Percentiles rank a stretch among this genome's conserved stretches.
Conservation (phyloP, 2,113 vertebrate genomes). For the Garra rufa region DNA sequence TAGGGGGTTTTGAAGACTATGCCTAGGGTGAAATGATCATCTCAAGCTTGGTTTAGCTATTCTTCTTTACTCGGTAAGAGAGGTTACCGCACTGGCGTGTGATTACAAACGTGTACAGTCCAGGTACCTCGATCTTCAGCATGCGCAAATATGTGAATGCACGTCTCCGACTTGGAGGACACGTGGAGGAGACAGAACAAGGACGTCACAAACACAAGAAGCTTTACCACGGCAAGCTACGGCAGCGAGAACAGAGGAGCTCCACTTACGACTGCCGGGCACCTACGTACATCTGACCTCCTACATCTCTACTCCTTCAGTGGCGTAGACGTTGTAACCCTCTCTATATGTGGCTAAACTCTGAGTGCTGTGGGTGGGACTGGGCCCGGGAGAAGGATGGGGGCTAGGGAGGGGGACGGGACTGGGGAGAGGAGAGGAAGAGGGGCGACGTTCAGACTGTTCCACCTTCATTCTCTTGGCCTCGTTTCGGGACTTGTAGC, state of each 20-base stretch:
- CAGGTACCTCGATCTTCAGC: slow-evolving; percentile 32
- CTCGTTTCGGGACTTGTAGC: slow-evolving; percentile 99
- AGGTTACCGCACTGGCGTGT: slow-evolving; percentile 8
- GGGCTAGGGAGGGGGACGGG: slow-evolving; percentile 82
- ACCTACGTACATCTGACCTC: slow-evolving; percentile 79
- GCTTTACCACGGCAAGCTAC: slow-evolving; percentile 58
- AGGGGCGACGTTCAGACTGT: slow-evolving; percentile 77
- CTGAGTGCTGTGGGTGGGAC: slow-evolving; percentile 89
- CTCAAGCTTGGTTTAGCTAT: not conserved
- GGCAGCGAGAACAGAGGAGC: slow-evolving; percentile 53
- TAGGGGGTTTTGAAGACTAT: not conserved
- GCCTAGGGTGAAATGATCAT: not conserved
- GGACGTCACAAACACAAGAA: slow-evolving; percentile 60
- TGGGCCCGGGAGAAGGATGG: slow-evolving; percentile 73
- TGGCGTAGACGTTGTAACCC: slow-evolving; percentile 95
- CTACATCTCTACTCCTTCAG: slow-evolving; percentile 87
- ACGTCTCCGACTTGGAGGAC: slow-evolving; percentile 44
- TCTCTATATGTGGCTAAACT: slow-evolving; percentile 98
- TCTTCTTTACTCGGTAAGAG: not conserved
- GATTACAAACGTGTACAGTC: slow-evolving; percentile 10
- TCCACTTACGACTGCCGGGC: slow-evolving; percentile 64
- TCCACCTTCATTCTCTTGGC: slow-evolving; percentile 99
- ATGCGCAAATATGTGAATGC: slow-evolving; percentile 50
- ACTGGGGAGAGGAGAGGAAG: slow-evolving; percentile 68
- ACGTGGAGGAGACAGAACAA: slow-evolving; percentile 48